These are phyloP conservation scores for Urocolius indicus DNA, from an alignment of 2,113 vertebrate genomes.

Conservation along the genomic window DNA sequence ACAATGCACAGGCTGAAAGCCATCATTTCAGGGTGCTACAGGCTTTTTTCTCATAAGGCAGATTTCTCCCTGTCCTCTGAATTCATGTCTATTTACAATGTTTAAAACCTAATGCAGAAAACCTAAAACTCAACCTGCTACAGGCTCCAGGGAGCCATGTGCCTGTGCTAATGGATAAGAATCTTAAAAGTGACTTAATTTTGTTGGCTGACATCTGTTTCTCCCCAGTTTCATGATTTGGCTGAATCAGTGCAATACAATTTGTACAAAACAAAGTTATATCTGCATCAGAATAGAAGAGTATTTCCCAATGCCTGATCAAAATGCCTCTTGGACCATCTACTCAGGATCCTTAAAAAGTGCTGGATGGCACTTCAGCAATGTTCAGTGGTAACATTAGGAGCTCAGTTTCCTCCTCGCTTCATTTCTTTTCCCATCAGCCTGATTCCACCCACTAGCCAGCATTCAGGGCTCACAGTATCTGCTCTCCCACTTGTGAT, in stretches of 20 bases:
- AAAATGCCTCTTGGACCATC: neutral
- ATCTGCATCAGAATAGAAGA: neutral
- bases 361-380: neutral
- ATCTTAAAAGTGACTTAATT: constrained; percentile 22
- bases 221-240: neutral
- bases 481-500: neutral
- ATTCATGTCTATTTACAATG: neutral
- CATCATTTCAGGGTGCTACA: neutral
- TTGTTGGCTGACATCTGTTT: constrained; percentile 31
- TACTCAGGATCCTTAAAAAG: neutral
- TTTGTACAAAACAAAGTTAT: neutral
- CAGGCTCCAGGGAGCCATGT: neutral
- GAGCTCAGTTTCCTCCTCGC: neutral
- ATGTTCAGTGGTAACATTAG: fast-evolving
- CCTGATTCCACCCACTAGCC: neutral
- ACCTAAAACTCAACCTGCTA: neutral
- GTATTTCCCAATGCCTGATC: neutral
- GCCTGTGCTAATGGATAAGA: neutral
- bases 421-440: neutral
- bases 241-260: neutral
- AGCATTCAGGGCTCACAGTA: neutral
- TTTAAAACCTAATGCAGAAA: constrained; percentile 21
- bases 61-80: neutral
- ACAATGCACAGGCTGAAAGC: constrained; percentile 10
- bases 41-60: neutral